Percentiles rank a stretch among this genome's conserved stretches.
phyloP scores from a whole-genome alignment of 2,113 vertebrate genomes.

The Mastomys coucha region DNA sequence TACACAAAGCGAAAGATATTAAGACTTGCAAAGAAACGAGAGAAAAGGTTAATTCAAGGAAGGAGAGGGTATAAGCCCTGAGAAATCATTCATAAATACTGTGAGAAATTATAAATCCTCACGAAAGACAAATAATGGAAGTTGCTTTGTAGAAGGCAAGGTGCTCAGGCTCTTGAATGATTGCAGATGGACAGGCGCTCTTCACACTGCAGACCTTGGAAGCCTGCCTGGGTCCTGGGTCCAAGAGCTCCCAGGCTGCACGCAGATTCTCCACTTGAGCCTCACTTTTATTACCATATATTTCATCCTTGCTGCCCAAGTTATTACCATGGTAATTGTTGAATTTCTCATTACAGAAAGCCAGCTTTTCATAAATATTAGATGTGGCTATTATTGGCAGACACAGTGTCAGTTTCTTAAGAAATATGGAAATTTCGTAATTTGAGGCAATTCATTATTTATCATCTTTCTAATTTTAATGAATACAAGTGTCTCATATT shows the following conservation, averaged over 20 bases:
- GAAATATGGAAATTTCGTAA: slow-evolving; percentile 73
- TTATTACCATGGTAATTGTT: slow-evolving; percentile 70
- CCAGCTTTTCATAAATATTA: slow-evolving; percentile 77
- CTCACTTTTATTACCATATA: slow-evolving; percentile 47
- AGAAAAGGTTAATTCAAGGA: background rate
- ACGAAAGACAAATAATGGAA: background rate
- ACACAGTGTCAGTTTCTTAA: slow-evolving; percentile 65
- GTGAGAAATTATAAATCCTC: background rate
- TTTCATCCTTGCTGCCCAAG: slow-evolving; percentile 61
- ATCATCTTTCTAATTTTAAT: slow-evolving; percentile 78
- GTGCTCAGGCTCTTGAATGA: background rate
- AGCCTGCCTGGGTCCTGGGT: background rate
- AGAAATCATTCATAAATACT: background rate
- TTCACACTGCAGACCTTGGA: background rate
- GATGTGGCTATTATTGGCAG: slow-evolving; percentile 77
- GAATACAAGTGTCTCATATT: slow-evolving; percentile 63
- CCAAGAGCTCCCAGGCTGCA: accelerated
- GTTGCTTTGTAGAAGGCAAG: background rate
- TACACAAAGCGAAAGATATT: background rate
- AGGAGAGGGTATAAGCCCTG: background rate
- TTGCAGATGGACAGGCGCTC: accelerated
- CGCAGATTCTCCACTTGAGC: background rate
- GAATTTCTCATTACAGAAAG: slow-evolving; percentile 73
- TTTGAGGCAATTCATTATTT: slow-evolving; percentile 75
- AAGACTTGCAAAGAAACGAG: background rate